Evolutionary conservation across 2,797 vertebrate genomes (phyloP), one percentile per base, ranked within the genome.

Genomic region (Sebastes hubbsi): DNA sequence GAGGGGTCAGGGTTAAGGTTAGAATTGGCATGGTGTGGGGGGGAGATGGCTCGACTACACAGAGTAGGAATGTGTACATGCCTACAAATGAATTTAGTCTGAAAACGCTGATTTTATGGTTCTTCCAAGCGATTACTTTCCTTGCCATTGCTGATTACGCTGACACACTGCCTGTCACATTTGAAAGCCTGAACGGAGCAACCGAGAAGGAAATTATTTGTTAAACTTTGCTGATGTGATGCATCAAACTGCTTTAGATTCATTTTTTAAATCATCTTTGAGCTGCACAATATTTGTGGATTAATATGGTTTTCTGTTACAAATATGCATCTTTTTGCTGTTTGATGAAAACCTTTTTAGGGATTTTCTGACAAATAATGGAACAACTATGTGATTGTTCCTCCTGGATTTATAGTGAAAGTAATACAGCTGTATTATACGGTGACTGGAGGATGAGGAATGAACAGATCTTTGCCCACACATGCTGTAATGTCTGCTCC

Each of bases 1-100:
- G 85, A 78, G 70, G 88, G 88, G 86, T 92, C 87, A 87, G 87
- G 82, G 88, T 91, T 80, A 91, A 85, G 80, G 88, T 90, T 87
- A 76, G 60, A 84, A 24, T 29, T 85, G 87, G 80, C 74, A 75
- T 59, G 52, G 67, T 42, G 38, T 16, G 29, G 49, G 38, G 74
- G 77, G 65, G 69, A 77, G 62, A 25, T 69, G 75, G 81, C 80
- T 81, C 42, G 11, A 59, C 81, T 55, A 84, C 83, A 85, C 77
- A 87, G 58, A 77, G 60, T 2, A 67, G 83, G 67, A 77, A 87
- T 74, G 73, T 90, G 85, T 83, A 85, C 70, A 87, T 75, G 86
- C 77, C 70, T 80, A 75, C 82, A 89, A 91, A 90, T 82, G 65
- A 88, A 91, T 86, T 76, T 68, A 13, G 14, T 30, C 24, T 74